Base-by-base conservation (phyloP, 2,797 vertebrate genomes). In the Leptatherina wallacei region DNA sequence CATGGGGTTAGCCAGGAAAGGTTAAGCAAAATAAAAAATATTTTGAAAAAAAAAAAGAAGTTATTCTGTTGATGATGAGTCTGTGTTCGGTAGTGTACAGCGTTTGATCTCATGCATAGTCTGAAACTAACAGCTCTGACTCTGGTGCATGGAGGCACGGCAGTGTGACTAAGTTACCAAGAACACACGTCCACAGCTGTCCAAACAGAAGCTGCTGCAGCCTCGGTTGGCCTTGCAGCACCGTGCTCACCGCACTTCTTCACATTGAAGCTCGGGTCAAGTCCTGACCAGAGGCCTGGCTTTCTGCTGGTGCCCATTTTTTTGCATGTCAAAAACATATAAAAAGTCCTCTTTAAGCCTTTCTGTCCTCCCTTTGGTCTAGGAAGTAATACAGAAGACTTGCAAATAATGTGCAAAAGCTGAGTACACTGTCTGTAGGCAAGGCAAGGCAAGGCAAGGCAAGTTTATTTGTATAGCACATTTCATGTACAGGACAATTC, bases 151-250 rank as follows among this genome's bases (percentile, higher is more conserved):
- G 69, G 65, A 78, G 66, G 72, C 74, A 80, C 38, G 33, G 72
- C 78, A 70, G 76, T 68, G 83, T 77, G 87, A 75, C 71, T 71
- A 73, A 85, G 69, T 78, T 81, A 67, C 83, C 85, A 81, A 85
- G 85, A 91, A 86, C 84, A 88, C 75, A 76, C 22, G 35, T 80
- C 75, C 80, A 76, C 92, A 91, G 89, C 92, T 93, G 92, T 91
- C 80, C 84, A 93, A 92, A 93, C 89, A 92, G 78, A 65, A 71
- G 69, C 79, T 75, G 65, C 82, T 65, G 33, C 70, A 24, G 77
- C 75, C 71, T 72, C 22, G 35, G 72, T 65, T 65, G 69, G 71
- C 61, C 81, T 60, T 29, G 63, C 63, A 77, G 67, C 69, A 12
- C 55, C 20, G 3, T 47, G 76, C 68, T 62, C 56, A 2, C 44